Evolutionary conservation across 1,140 invertebrate genomes (phyloP), one percentile per base, ranked within the genome.

Genomic region (Muscidifurax raptorellus): DNA sequence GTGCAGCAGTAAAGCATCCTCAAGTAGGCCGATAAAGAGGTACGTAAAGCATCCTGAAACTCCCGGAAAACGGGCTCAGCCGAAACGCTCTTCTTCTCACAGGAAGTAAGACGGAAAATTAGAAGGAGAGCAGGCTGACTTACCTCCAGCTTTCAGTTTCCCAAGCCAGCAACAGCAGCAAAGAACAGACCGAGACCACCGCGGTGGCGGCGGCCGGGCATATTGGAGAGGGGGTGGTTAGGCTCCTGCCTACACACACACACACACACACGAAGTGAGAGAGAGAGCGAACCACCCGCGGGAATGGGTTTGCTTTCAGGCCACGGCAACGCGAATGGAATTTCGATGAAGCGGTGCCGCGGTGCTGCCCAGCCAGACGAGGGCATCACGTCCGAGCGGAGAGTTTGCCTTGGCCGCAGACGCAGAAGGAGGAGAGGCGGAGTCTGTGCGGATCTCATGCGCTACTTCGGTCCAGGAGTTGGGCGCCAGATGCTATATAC

Each of bases 261-360:
- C 64, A 18, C 64, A 32, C 22, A 13, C 10, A 28, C 18, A 25
- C 32, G 32, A 67, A n/a, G 64, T 10, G 66, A 47, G 44, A 15
- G 44, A 13, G 44, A 47, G 44, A 22, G 22, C 15, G 52, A 81
- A 81, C 52, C 47, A 83, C 74, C 75, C 75, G 32, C 71, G 83
- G 80, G 87, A 86, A 88, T 88, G 86, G 87, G 87, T 89, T 89
- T 89, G 87, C 89, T 87, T 88, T 86, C 81, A 80, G 47, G 82
- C 82, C 82, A 78, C 84, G 83, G 85, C 83, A 87, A 89, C 86
- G 87, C 83, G 85, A 86, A 86, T 79, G 84, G 87, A 89, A 89
- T 89, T 89, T 86, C 85, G 86, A 89, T 89, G 87, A 89, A 88
- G 66, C 85, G 27, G 15, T 52, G 36, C 52, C 44, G 15, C 12